Evolutionary conservation across 2,797 vertebrate species (phyloP).

Genomic region (Apodemus agrarius): DNA sequence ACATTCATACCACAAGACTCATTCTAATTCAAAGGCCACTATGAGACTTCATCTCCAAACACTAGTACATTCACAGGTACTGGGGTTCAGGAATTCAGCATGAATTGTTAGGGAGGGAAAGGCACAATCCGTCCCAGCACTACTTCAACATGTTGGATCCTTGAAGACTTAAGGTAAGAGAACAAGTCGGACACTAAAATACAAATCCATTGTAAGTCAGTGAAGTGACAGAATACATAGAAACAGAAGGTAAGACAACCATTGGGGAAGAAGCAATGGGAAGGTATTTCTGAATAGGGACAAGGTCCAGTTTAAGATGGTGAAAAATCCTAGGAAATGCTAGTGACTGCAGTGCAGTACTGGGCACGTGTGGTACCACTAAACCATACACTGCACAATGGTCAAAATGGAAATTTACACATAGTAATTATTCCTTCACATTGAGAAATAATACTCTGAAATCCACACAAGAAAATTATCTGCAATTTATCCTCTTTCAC

Average conservation of each 20-base stretch:
- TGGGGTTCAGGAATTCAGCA: not conserved
- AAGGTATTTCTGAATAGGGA: not conserved
- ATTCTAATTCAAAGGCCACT: not conserved
- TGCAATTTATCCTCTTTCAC: not conserved
- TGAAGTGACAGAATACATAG: not conserved
- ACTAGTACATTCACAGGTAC: not conserved
- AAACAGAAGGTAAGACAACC: not conserved
- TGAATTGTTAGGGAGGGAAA: not conserved
- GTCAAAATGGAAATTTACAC: not conserved
- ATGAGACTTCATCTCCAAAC: not conserved
- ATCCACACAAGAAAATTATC: conserved; percentile 21
- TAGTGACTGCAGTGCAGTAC: accelerated
- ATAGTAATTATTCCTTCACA: not conserved
- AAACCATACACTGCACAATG: not conserved
- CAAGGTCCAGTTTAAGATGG: too few species aligned
- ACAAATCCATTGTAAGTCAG: not conserved
- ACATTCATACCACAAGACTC: not conserved
- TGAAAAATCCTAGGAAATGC: not conserved
- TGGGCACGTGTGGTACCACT: not conserved
- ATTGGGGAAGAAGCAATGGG: not conserved
- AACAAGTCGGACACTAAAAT: not conserved
- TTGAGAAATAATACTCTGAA: conserved; percentile 9
- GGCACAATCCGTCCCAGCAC: not conserved
- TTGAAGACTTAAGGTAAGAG: not conserved
- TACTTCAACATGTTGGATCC: not conserved